Percentiles rank a stretch among this genome's conserved stretches.
Conservation (phyloP, 2,797 vertebrate genomes). For the Muraenolepis orangiensis region DNA sequence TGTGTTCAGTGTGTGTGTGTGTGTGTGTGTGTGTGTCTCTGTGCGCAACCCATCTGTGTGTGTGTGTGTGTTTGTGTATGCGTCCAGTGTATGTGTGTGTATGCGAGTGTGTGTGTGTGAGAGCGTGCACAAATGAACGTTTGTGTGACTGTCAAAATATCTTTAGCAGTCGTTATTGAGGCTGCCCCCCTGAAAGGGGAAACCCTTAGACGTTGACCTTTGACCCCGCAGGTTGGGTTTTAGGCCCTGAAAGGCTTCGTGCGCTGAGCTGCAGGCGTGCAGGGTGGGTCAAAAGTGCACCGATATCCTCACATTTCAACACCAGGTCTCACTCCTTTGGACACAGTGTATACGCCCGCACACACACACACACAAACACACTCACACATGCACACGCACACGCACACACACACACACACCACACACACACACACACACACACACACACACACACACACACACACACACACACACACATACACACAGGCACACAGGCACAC, state of each 20-base stretch:
- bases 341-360: conserved; percentile 6
- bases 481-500: no score
- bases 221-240: conserved; percentile 53
- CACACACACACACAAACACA: conserved; percentile 27
- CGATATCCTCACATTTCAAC: conserved; percentile 49
- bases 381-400: not conserved
- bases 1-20: conserved; percentile 5
- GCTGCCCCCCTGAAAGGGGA: conserved; percentile 55
- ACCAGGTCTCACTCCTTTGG: not conserved
- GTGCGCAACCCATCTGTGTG: no score
- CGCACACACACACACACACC: conserved; percentile 26
- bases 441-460: conserved; percentile 49
- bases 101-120: no score
- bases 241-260: conserved; percentile 40
- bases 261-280: conserved; percentile 30
- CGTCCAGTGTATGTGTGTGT: conserved; percentile 12
- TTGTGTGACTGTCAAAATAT: conserved; percentile 51
- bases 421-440: conserved; percentile 38
- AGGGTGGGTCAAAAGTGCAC: conserved; percentile 51
- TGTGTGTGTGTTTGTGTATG: conserved; percentile 18
- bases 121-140: conserved; percentile 5
- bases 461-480: conserved; percentile 8
- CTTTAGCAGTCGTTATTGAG: conserved; percentile 55
- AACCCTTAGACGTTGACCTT: conserved; percentile 55
- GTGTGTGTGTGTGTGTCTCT: not conserved